Percentiles rank a stretch among this genome's conserved stretches.
These are phyloP conservation scores for Crocodylus rhombifer DNA, from an alignment of 2,797 vertebrate genomes.

Conservation along the genomic window DNA sequence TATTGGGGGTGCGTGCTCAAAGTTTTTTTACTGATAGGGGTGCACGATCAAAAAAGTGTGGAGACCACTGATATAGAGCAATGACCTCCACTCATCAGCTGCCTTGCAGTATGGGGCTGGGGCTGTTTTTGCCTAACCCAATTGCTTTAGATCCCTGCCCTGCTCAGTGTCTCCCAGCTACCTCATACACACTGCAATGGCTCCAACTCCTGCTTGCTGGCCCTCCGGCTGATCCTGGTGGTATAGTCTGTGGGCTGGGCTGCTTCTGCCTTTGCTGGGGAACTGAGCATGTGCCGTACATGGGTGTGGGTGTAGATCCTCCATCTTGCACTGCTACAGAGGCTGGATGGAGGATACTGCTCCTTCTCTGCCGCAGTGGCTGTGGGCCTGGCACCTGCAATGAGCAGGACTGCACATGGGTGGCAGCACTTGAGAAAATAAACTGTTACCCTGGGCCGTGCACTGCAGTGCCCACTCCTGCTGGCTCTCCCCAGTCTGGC, in stretches of 20 bases:
- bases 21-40: too few relatives aligned
- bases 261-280: background rate
- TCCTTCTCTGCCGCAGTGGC: fast-evolving
- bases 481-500: background rate
- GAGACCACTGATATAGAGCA: too few relatives aligned
- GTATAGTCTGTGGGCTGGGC: background rate
- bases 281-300: background rate
- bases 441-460: background rate
- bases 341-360: background rate
- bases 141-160: background rate
- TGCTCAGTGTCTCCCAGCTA: background rate
- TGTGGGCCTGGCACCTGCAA: background rate
- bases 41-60: too few relatives aligned
- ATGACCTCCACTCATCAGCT: too few relatives aligned
- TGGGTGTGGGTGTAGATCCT: background rate
- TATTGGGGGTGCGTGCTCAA: too few relatives aligned
- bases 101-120: too few relatives aligned
- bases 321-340: background rate
- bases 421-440: background rate
- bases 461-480: too few relatives aligned
- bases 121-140: background rate
- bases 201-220: too few relatives aligned
- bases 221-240: background rate
- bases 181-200: background rate
- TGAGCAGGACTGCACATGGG: background rate